These are phyloP conservation scores for Phaethon lepturus DNA, from an alignment of 2,113 vertebrate genomes.

Conservation along the genomic window DNA sequence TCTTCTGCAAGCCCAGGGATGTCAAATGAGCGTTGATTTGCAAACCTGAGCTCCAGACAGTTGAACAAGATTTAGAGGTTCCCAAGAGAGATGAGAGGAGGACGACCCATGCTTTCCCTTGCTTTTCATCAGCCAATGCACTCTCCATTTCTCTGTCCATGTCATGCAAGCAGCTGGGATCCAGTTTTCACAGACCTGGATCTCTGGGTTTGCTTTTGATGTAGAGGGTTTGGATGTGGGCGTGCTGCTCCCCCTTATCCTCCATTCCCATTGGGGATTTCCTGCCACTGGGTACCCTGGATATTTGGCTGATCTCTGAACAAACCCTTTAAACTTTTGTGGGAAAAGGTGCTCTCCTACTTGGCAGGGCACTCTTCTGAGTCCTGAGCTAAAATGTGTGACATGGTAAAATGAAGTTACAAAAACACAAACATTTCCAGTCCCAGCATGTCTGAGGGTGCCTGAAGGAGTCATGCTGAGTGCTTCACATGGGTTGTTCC, in stretches of 20 bases:
- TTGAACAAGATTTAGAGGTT: background rate
- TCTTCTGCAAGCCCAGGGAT: background rate
- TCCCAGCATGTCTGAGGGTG: background rate
- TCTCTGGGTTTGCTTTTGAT: background rate
- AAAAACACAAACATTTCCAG: background rate
- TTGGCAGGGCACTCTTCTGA: background rate
- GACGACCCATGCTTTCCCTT: background rate
- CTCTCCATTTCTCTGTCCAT: background rate
- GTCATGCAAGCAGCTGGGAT: background rate
- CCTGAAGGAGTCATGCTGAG: background rate
- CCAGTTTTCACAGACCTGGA: background rate
- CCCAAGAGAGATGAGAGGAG: background rate
- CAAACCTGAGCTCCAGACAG: background rate
- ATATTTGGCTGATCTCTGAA: background rate
- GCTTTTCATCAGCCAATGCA: background rate
- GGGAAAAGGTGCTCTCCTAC: background rate
- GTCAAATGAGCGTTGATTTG: background rate
- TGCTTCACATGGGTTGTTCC: background rate
- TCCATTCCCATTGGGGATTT: background rate
- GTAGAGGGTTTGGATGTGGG: background rate
- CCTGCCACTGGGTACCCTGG: background rate
- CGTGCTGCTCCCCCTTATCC: no score
- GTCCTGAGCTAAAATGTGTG: background rate
- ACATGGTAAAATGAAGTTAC: background rate
- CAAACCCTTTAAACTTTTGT: background rate